Percentiles rank a stretch among this genome's conserved stretches.
phyloP scores from a whole-genome alignment of 2,888 invertebrate species.

The Galerucella pusilla region DNA sequence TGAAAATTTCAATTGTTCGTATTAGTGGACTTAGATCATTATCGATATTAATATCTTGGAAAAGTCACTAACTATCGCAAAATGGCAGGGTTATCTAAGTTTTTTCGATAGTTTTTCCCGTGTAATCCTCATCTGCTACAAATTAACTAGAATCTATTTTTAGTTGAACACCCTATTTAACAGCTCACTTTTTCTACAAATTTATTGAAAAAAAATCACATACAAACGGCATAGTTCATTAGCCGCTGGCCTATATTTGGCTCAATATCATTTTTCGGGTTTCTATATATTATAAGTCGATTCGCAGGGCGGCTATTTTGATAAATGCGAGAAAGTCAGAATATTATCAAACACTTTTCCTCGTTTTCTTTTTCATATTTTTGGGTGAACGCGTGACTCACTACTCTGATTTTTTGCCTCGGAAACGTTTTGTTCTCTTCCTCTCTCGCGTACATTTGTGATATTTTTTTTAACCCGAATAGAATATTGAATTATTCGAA shows the following conservation, averaged over 20 bases:
- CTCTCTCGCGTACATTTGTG: constrained; percentile 34
- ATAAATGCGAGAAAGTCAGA: constrained; percentile 59
- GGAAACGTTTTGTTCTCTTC: constrained; percentile 50
- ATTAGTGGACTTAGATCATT: too few relatives aligned
- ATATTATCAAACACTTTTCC: constrained; percentile 60
- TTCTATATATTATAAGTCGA: constrained; percentile 46
- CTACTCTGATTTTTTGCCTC: constrained; percentile 50
- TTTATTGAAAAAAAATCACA: not conserved
- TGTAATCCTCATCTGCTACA: too few relatives aligned
- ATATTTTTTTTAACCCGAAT: constrained; percentile 16
- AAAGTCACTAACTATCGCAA: too few relatives aligned
- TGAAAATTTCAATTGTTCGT: too few relatives aligned
- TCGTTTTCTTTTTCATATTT: constrained; percentile 52
- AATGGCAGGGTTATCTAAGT: too few relatives aligned
- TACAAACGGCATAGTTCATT: not conserved
- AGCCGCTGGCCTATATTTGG: constrained; percentile 23
- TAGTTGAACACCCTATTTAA: too few relatives aligned
- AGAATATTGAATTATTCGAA: constrained; percentile 33
- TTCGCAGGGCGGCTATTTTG: constrained; percentile 52
- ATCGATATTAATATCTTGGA: too few relatives aligned
- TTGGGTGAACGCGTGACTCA: constrained; percentile 56
- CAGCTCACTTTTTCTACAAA: too few relatives aligned
- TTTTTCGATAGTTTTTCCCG: too few relatives aligned
- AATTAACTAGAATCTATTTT: too few relatives aligned
- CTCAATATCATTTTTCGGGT: constrained; percentile 35